Conservation (phyloP, 2,797 vertebrate species). For the Myiotriccus ornatus region DNA sequence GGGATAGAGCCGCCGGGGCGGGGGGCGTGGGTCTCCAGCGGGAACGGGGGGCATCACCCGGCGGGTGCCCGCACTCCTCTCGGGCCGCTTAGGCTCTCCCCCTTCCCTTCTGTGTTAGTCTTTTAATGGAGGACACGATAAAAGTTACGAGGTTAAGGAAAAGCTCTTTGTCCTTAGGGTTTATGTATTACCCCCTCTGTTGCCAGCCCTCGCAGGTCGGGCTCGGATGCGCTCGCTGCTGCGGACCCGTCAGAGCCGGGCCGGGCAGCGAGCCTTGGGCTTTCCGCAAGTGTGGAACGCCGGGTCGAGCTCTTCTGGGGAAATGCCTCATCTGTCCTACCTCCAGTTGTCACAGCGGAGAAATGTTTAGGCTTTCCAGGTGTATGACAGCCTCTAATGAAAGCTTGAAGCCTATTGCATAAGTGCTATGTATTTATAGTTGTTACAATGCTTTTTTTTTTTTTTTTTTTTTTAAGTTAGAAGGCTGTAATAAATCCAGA, state of each 20-base stretch:
- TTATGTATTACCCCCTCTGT: rapidly evolving
- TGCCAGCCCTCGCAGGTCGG: not conserved
- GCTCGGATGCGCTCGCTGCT: not conserved
- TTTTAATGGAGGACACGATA: not conserved
- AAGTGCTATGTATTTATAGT: not conserved
- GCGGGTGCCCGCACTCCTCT: rapidly evolving
- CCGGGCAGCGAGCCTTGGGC: not conserved
- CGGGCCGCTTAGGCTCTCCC: not conserved
- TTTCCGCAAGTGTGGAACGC: rapidly evolving
- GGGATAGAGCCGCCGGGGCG: not conserved
- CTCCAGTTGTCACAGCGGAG: rapidly evolving
- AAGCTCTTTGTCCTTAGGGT: not conserved
- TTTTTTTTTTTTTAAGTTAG: not conserved
- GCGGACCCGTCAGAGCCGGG: rapidly evolving
- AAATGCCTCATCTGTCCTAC: rapidly evolving
- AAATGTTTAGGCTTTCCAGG: too few species aligned
- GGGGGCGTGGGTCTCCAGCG: not conserved
- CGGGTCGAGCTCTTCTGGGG: not conserved
- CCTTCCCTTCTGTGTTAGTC: too few species aligned
- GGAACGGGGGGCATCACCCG: not conserved
- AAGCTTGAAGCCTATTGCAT: not conserved
- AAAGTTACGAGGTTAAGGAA: not conserved
- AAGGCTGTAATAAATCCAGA: not conserved
- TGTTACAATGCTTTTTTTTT: not conserved
- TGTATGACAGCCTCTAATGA: not conserved